These are phyloP conservation scores for Monochamus saltuarius DNA, from an alignment of 1,140 invertebrate genomes.

Conservation along the genomic window DNA sequence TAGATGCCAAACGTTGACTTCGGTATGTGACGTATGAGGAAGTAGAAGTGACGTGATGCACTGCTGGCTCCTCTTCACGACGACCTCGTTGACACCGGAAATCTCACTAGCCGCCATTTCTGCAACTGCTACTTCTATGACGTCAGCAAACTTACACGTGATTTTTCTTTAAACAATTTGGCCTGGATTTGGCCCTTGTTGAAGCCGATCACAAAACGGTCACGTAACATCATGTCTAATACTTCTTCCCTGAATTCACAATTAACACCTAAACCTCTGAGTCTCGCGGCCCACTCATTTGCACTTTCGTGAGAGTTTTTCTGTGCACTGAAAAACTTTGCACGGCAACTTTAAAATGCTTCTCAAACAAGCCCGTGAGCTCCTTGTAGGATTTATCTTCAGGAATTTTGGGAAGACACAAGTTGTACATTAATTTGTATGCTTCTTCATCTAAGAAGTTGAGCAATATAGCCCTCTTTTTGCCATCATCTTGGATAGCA, in stretches of 20 bases:
- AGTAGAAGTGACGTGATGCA: no score
- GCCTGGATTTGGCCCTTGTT: conserved; percentile 8
- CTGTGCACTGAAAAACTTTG: conserved; percentile 7
- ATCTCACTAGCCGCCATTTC: neutral
- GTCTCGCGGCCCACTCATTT: conserved; percentile 7
- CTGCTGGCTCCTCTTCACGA: no score
- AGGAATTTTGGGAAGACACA: conserved; percentile 4
- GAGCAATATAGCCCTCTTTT: conserved; percentile 8
- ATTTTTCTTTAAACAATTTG: conserved; percentile 15
- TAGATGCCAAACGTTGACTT: no score
- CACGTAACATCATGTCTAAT: conserved; percentile 7
- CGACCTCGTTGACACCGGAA: neutral
- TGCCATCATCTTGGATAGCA: neutral
- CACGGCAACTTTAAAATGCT: neutral
- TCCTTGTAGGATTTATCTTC: conserved; percentile 8
- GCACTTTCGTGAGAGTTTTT: conserved; percentile 6
- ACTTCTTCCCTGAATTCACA: conserved; percentile 1
- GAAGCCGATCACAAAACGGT: conserved; percentile 12
- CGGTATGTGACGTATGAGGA: no score
- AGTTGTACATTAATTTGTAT: conserved; percentile 14
- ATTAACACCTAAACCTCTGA: neutral
- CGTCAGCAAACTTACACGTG: conserved; percentile 3
- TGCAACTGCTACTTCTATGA: neutral
- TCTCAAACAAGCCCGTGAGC: neutral
- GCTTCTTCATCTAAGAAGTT: conserved; percentile 8